Base-by-base conservation (phyloP, 2,113 vertebrate genomes). In the Lasiurus borealis region DNA sequence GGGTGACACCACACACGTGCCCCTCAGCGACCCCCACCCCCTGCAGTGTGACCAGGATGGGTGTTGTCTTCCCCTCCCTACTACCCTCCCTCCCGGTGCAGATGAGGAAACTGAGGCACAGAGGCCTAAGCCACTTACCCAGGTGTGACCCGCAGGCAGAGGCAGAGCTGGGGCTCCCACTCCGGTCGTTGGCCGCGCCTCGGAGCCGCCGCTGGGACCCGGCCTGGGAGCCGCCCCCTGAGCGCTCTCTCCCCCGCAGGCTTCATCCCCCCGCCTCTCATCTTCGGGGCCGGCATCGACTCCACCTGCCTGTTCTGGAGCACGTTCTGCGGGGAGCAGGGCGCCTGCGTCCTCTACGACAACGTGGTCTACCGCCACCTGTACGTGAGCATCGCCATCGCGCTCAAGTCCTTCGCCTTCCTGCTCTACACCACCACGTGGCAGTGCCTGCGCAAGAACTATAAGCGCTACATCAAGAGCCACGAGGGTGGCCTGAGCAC, bases 271-370 rank as follows among this genome's bases (percentile, higher is more conserved):
- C 99, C 99, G 80, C 99, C 99, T 0, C 98, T 99, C 97, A 99
- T 99, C 98, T 99, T 99, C 0, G 99, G 99, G 95, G 99, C 99
- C 0, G 99, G 99, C 96, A 99, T 99, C 46, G 99, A 99, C 98
- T 99, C 99, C 14, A 99, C 99, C 0, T 99, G 99, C 98, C 99
- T 99, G 86, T 99, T 99, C 97, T 99, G 99, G 99, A 99, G 99
- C 97, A 99, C 99, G 0, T 99, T 99, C 97, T 99, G 99, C 0
- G 99, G 99, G 3, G 98, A 99, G 46, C 98, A 97, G 68, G 99
- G 99, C 12, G 99, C 99, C 54, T 99, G 99, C 14, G 98, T 98
- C 1, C 98, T 99, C 25, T 99, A 99, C 0, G 99, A 99, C 98
- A 99, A 99, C 12, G 98, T 99, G 31, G 97, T 98, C 71, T 99